Evolutionary conservation across 2,888 invertebrate genomes (phyloP).

Genomic region (Cylindroiulus punctatus): DNA sequence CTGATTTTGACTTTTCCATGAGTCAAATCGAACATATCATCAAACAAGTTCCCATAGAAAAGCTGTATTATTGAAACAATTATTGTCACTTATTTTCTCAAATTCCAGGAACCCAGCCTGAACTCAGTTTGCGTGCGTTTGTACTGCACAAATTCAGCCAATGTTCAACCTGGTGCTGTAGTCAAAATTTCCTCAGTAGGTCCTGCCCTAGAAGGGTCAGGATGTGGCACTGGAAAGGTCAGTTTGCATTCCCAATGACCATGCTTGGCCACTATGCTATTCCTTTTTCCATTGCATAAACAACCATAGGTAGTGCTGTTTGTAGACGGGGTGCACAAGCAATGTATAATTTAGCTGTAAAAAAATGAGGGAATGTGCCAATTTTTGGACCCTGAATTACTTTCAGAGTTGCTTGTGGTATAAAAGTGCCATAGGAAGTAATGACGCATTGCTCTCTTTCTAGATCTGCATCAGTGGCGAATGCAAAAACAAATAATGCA

Average conservation of each 20-base stretch:
- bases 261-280: no score
- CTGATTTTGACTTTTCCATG: neutral
- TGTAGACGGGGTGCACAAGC: no score
- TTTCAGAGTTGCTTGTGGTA: no score
- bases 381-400: no score
- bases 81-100: neutral
- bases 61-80: no score
- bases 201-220: constrained; percentile 38
- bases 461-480: neutral
- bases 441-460: neutral
- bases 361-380: no score
- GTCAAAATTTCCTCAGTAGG: neutral
- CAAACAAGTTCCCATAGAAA: no score
- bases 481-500: neutral
- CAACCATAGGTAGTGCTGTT: no score
- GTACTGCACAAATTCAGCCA: neutral
- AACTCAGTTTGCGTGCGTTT: neutral
- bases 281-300: no score
- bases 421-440: no score
- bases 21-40: no score
- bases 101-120: neutral
- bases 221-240: constrained; percentile 2
- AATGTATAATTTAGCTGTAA: no score
- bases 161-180: neutral
- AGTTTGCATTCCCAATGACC: neutral